Evolutionary conservation across 2,888 invertebrate genomes (phyloP), one percentile per base, ranked within the genome.

Genomic region (Zygogramma bicolorata): DNA sequence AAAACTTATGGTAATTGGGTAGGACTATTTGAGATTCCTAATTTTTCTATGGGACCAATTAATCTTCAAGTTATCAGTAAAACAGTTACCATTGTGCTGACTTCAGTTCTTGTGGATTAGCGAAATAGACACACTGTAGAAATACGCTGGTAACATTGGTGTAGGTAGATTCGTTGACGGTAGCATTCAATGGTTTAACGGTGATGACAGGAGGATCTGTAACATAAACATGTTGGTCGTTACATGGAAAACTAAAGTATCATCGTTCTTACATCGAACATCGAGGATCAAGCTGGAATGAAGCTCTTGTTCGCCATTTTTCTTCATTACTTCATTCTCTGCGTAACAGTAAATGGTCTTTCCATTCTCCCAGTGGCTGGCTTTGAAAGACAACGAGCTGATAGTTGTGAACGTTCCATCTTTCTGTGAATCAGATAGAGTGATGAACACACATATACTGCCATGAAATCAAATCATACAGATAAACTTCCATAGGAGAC

Each of bases 201-300:
- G 89, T 90, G 3, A 97, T 94, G 70, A 95, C 93, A 3, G 97
- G 97, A 0, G 95, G 94, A 90, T 96, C 97, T 97, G 89, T 0
- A 88, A 88, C 5, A 53, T 25, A 82, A 65, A 75, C 70, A 61
- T 71, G 42, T 59, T 67, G 59, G 34, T 22, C 1, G 8, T 57
- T 22, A 53, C 6, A 31, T 40, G 15, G 2, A 61, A 31, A 4
- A 31, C 25, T 34, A 57, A 1, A 2, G 20, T 20, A 38, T 22
- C 1, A 18, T 20, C 15, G 34, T 68, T 92, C 96, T 93, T 91
- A 97, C 97, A 97, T 88, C 94, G 91, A 73, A 97, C 95, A 87
- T 95, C 94, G 73, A 97, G 88, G 57, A 91, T 91, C 49, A 92
- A 88, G 7, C 91, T 91, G 34, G 92, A 91, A 76, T 93, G 90